phyloP scores from a whole-genome alignment of 92 coral and sea anemone genomes.

The Muricea muricata region DNA sequence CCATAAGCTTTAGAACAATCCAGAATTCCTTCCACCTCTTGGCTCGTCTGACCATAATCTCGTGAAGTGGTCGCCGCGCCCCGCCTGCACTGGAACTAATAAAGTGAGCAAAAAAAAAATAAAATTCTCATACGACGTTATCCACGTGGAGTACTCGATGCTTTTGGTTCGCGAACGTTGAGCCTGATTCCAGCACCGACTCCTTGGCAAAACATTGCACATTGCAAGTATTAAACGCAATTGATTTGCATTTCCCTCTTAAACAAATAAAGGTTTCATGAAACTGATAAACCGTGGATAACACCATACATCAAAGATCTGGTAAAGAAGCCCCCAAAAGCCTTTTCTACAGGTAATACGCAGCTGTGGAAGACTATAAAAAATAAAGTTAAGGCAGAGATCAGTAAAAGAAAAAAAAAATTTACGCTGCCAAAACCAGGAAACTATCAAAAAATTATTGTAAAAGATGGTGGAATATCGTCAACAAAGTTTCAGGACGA shows the following conservation, averaged over 20 bases:
- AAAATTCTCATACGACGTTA: slow-evolving; percentile 51
- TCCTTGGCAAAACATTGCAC: slow-evolving; percentile 20
- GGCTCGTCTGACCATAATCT: slow-evolving; percentile 44
- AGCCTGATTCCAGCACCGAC: neutral
- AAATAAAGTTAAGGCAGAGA: slow-evolving; percentile 49
- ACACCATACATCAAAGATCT: slow-evolving; percentile 51
- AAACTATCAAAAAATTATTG: slow-evolving; percentile 35
- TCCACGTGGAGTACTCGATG: slow-evolving; percentile 21
- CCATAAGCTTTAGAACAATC: slow-evolving; percentile 2
- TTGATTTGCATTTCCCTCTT: slow-evolving; percentile 26
- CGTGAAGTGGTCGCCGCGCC: slow-evolving; percentile 18
- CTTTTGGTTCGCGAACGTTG: slow-evolving; percentile 40
- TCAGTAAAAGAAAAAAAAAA: slow-evolving; percentile 47
- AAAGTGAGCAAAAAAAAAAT: neutral
- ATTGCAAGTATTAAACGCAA: slow-evolving; percentile 4
- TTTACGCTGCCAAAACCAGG: slow-evolving; percentile 41
- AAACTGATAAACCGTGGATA: slow-evolving; percentile 53
- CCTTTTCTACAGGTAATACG: slow-evolving; percentile 45
- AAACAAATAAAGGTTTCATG: slow-evolving; percentile 27
- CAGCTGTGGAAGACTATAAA: slow-evolving; percentile 31
- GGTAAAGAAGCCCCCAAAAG: slow-evolving; percentile 44
- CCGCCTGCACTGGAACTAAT: neutral
- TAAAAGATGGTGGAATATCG: slow-evolving; percentile 53
- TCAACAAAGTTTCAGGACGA: slow-evolving; percentile 44
- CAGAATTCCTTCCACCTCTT: slow-evolving; percentile 12